A percentile compares a stretch with the other conserved stretches of the same genome.
These are phyloP conservation scores for Pantherophis guttatus DNA, from an alignment of 2,113 vertebrate species.

Conservation along the genomic window DNA sequence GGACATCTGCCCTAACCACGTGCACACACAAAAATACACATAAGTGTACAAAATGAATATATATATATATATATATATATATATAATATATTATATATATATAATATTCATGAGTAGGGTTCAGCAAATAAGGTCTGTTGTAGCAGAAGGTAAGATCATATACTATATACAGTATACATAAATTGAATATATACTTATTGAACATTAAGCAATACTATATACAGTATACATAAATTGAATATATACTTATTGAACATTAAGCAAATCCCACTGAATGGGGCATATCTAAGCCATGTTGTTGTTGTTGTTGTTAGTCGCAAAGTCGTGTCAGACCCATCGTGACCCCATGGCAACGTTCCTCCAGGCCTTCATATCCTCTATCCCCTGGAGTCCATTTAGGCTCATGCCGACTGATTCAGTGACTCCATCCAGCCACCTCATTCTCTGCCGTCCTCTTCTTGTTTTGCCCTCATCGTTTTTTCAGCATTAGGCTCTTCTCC, in stretches of 20 bases:
- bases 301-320: no score
- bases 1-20: not conserved
- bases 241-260: not conserved
- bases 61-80: not conserved
- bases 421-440: no score
- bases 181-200: not conserved
- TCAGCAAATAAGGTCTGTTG: not conserved
- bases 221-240: not conserved
- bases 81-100: no score
- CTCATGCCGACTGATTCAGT: no score
- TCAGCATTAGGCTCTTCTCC: no score
- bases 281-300: not conserved
- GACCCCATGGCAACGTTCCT: no score
- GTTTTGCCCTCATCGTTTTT: no score
- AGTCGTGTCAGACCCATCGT: no score
- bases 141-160: not conserved
- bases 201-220: not conserved
- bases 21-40: not conserved
- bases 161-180: not conserved
- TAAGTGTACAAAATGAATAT: no score
- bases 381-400: no score
- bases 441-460: no score
- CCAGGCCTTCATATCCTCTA: no score
- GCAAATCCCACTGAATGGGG: not conserved
- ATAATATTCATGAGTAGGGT: not conserved